Conservation (phyloP, 2,888 invertebrate species). For the Hypsopygia costalis region DNA sequence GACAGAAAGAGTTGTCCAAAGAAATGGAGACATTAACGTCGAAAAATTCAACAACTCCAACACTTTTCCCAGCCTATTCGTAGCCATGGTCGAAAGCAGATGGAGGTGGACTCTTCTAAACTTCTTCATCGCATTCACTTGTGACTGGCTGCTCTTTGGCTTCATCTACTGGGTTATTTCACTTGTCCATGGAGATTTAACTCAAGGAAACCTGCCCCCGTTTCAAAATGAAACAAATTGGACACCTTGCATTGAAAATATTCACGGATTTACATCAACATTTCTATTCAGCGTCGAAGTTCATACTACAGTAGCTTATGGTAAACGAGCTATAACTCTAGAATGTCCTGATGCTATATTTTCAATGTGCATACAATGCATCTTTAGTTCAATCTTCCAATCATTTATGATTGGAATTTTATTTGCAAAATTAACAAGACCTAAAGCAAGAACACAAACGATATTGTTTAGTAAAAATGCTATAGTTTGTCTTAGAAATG, state of each 20-base stretch:
- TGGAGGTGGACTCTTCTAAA: constrained; percentile 96
- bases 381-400: constrained; percentile 94
- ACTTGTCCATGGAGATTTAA: constrained; percentile 93
- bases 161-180: constrained; percentile 95
- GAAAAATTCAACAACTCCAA: constrained; percentile 84
- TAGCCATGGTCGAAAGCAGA: constrained; percentile 89
- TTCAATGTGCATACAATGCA: constrained; percentile 97
- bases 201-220: constrained; percentile 81
- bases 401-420: constrained; percentile 91
- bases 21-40: constrained; percentile 94
- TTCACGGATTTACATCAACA: constrained; percentile 93
- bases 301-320: constrained; percentile 96
- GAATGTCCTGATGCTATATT: constrained; percentile 97
- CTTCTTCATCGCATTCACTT: constrained; percentile 90
- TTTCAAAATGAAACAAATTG: constrained; percentile 80
- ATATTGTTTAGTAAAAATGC: constrained; percentile 95
- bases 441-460: constrained; percentile 96
- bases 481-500: constrained; percentile 93
- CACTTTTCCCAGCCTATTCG: constrained; percentile 89
- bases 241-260: constrained; percentile 93
- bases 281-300: constrained; percentile 98
- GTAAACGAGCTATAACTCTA: constrained; percentile 91
- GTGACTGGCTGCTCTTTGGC: constrained; percentile 94
- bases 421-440: constrained; percentile 97
- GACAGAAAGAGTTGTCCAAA: constrained; percentile 84